A percentile compares a stretch with the other conserved stretches of the same genome.
These are phyloP conservation scores for Patagioenas fasciata DNA, from an alignment of 2,113 vertebrate species.

Conservation along the genomic window DNA sequence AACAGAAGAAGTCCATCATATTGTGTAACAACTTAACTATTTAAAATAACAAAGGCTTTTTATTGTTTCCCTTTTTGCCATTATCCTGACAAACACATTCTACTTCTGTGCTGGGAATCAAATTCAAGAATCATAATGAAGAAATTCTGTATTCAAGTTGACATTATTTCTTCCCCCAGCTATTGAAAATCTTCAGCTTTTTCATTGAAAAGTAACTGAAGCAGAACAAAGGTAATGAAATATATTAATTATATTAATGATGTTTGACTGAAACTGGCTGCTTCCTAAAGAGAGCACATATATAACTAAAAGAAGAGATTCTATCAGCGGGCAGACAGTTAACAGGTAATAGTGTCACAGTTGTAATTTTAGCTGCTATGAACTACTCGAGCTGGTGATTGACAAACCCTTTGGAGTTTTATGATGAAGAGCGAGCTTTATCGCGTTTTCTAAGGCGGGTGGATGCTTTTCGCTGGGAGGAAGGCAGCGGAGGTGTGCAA, in stretches of 20 bases:
- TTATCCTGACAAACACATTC: slow-evolving; percentile 59
- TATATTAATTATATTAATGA: slow-evolving; percentile 83
- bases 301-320: slow-evolving; percentile 52
- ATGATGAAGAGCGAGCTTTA: background rate
- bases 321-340: slow-evolving; percentile 33
- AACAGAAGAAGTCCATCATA: slow-evolving; percentile 85
- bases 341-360: slow-evolving; percentile 47
- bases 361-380: slow-evolving; percentile 49
- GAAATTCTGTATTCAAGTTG: slow-evolving; percentile 45
- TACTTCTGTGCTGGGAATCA: slow-evolving; percentile 53
- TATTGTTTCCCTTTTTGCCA: slow-evolving; percentile 75
- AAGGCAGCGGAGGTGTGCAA: background rate
- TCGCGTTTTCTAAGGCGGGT: background rate
- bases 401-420: background rate
- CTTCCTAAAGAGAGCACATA: slow-evolving; percentile 58
- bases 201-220: slow-evolving; percentile 66
- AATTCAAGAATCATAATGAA: slow-evolving; percentile 66
- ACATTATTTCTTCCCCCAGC: slow-evolving; percentile 60
- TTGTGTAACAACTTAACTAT: slow-evolving; percentile 86
- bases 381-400: slow-evolving; percentile 31
- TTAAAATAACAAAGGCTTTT: slow-evolving; percentile 84
- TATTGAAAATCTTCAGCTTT: slow-evolving; percentile 62
- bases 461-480: background rate
- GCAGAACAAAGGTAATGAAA: slow-evolving; percentile 79
- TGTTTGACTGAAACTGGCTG: slow-evolving; percentile 73